Percentiles rank a stretch among this genome's conserved stretches.
phyloP scores from a whole-genome alignment of 1,140 invertebrate species.

The Bathynomus jamesi region DNA sequence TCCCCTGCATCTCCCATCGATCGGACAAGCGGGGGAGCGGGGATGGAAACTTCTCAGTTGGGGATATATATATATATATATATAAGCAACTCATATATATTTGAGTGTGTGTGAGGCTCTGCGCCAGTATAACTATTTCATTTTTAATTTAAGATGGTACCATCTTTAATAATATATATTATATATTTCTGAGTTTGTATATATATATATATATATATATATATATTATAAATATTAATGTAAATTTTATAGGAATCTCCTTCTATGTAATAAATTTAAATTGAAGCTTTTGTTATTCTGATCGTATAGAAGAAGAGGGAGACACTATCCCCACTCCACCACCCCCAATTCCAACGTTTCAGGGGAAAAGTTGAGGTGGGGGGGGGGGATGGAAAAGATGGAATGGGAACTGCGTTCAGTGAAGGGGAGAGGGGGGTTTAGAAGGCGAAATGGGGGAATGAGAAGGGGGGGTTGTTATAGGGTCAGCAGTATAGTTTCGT shows the following conservation, averaged over 20 bases:
- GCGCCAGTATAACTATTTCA: too few relatives aligned
- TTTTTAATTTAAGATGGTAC: too few relatives aligned
- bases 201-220: conserved; percentile 3
- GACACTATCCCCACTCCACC: not conserved
- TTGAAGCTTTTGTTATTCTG: not conserved
- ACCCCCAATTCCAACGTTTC: too few relatives aligned
- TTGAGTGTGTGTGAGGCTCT: too few relatives aligned
- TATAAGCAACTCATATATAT: too few relatives aligned
- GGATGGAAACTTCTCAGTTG: not conserved
- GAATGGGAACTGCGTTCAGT: not conserved
- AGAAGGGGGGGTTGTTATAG: not conserved
- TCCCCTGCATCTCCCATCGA: not conserved
- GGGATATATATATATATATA: not conserved
- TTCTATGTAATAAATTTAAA: not conserved
- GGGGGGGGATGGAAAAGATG: not conserved
- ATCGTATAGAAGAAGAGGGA: not conserved
- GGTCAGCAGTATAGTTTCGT: not conserved
- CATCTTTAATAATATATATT: too few relatives aligned
- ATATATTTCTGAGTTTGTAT: not conserved
- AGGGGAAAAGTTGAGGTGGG: too few relatives aligned
- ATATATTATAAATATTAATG: conserved; percentile 1
- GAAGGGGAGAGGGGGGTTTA: not conserved
- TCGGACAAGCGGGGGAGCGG: not conserved
- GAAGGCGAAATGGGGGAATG: not conserved
- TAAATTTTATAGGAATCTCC: conserved; percentile 1